These are phyloP conservation scores for Holacanthella duospinosa DNA, from an alignment of 2,888 invertebrate genomes.

Conservation along the genomic window DNA sequence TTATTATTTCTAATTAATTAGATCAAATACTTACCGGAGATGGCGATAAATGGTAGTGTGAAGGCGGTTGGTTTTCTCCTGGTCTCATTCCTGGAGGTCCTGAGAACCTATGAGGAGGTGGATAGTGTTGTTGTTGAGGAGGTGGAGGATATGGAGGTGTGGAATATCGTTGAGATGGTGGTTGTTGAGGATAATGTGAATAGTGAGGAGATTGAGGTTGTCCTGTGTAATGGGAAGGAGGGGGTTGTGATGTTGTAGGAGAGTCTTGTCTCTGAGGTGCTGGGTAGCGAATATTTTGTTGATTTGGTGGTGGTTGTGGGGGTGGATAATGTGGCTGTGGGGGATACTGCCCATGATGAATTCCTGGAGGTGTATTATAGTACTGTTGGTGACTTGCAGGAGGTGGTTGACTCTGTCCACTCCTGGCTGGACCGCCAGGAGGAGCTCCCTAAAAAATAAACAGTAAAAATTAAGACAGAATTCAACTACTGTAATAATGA, in stretches of 20 bases:
- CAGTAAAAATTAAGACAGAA: neutral
- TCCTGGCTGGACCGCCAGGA: constrained; percentile 10
- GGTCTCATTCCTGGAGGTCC: constrained; percentile 31
- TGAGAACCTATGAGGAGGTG: neutral
- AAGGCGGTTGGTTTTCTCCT: constrained; percentile 34
- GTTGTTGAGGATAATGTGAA: constrained; percentile 17
- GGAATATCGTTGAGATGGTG: constrained; percentile 14
- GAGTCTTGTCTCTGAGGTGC: too few species aligned
- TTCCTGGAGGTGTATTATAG: constrained; percentile 22
- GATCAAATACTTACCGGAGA: neutral
- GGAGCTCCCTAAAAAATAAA: constrained; percentile 16
- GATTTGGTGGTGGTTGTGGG: neutral
- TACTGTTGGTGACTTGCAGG: constrained; percentile 18
- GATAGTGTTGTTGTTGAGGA: constrained; percentile 4
- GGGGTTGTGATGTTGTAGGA: neutral
- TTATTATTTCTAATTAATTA: neutral
- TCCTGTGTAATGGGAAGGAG: constrained; percentile 23
- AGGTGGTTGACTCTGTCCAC: constrained; percentile 18
- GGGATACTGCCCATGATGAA: constrained; percentile 23
- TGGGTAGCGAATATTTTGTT: too few species aligned
- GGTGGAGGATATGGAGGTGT: constrained; percentile 33
- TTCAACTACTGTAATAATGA: neutral
- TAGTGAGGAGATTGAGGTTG: constrained; percentile 37
- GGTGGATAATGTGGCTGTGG: constrained; percentile 4
- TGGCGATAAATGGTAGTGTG: constrained; percentile 27